phyloP scores from a whole-genome alignment of 2,797 vertebrate genomes.

The Merluccius polli region DNA sequence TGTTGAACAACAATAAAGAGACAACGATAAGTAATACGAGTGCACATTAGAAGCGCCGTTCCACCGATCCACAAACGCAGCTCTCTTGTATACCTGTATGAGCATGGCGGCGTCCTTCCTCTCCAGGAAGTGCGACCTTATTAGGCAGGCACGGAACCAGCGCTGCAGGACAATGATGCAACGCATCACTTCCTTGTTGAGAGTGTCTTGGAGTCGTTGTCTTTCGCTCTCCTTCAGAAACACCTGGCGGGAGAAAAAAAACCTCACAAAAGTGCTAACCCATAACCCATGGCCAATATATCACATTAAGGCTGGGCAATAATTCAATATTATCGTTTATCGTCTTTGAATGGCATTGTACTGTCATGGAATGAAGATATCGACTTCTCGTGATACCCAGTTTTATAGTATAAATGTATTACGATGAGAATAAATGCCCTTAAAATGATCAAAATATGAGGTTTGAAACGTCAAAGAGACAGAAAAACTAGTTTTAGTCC shows the following conservation, averaged over 20 bases:
- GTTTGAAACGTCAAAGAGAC: too few relatives aligned
- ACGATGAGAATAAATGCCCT: too few relatives aligned
- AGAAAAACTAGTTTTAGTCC: too few relatives aligned
- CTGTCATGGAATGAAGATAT: too few relatives aligned
- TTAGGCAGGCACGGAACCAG: slow-evolving; percentile 83
- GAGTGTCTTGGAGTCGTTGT: slow-evolving; percentile 80
- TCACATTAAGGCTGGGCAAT: too few relatives aligned
- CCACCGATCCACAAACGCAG: background rate
- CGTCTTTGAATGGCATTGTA: too few relatives aligned
- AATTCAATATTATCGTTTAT: too few relatives aligned
- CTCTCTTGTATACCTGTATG: slow-evolving; percentile 77
- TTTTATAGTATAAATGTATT: too few relatives aligned
- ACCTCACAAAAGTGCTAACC: background rate
- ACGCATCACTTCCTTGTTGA: slow-evolving; percentile 81
- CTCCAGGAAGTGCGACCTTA: slow-evolving; percentile 79
- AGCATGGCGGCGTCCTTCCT: slow-evolving; percentile 71
- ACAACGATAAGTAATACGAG: background rate
- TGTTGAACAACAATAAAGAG: background rate
- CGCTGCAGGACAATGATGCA: slow-evolving; percentile 87
- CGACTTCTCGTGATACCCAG: too few relatives aligned
- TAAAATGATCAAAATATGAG: too few relatives aligned
- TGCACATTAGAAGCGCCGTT: background rate
- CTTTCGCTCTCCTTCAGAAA: slow-evolving; percentile 86
- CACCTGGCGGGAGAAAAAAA: slow-evolving; percentile 69
- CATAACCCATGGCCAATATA: background rate